Evolutionary conservation across 2,888 invertebrate species (phyloP).

Genomic region (Xanthorhoe spadicearia): DNA sequence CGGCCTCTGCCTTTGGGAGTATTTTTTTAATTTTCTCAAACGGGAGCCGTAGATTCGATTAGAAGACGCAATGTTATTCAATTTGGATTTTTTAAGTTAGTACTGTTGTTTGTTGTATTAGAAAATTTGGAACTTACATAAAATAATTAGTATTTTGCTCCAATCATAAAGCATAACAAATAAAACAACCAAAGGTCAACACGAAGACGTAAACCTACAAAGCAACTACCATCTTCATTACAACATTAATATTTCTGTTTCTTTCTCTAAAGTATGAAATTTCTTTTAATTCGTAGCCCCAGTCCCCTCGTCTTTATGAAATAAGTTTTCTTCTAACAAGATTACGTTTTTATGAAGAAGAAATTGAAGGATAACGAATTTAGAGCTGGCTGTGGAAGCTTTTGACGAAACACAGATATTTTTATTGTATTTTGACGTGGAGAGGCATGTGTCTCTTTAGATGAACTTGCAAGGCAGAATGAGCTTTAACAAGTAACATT

Average conservation of each 20-base stretch:
- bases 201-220: slow-evolving; percentile 57
- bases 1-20: slow-evolving; percentile 57
- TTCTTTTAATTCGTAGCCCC: slow-evolving; percentile 72
- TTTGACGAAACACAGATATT: slow-evolving; percentile 40
- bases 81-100: slow-evolving; percentile 62
- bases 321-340: slow-evolving; percentile 81
- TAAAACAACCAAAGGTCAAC: slow-evolving; percentile 27
- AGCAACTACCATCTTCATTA: slow-evolving; percentile 66
- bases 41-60: slow-evolving; percentile 78
- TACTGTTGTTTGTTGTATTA: slow-evolving; percentile 46
- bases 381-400: slow-evolving; percentile 48
- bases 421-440: slow-evolving; percentile 35
- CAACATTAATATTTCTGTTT: slow-evolving; percentile 64
- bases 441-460: slow-evolving; percentile 43
- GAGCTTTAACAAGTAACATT: not conserved
- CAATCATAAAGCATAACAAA: not conserved
- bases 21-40: slow-evolving; percentile 83
- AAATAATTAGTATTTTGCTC: not conserved
- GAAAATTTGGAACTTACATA: not conserved
- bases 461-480: not conserved
- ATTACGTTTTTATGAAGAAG: slow-evolving; percentile 78
- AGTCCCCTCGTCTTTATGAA: slow-evolving; percentile 65
- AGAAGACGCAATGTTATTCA: slow-evolving; percentile 69
- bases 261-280: slow-evolving; percentile 47
- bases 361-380: slow-evolving; percentile 80